phyloP scores from a whole-genome alignment of 2,797 vertebrate genomes.

The Xenops minutus region DNA sequence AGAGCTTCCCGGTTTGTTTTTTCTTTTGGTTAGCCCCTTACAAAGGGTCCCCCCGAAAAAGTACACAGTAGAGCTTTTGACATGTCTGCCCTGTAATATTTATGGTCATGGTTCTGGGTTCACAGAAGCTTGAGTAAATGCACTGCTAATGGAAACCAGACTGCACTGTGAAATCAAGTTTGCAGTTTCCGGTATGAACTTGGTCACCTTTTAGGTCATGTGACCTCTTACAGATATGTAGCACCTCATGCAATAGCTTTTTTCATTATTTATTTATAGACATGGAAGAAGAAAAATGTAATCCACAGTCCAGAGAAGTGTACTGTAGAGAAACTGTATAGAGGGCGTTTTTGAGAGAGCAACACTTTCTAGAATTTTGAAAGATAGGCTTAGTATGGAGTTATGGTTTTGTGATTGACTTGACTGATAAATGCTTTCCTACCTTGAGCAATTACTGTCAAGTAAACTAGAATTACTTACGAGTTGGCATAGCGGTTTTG shows the following conservation, averaged over 20 bases:
- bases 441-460: not conserved
- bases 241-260: not conserved
- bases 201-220: not conserved
- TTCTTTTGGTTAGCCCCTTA: not conserved
- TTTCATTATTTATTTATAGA: conserved; percentile 45
- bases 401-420: not conserved
- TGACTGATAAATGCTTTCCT: not conserved
- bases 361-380: not conserved
- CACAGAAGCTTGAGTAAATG: not conserved
- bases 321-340: not conserved
- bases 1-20: not conserved
- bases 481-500: not conserved
- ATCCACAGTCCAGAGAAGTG: not conserved
- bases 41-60: not conserved
- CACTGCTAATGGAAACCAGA: not conserved
- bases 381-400: not conserved
- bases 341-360: not conserved
- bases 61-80: not conserved
- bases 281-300: not conserved
- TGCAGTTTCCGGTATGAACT: not conserved
- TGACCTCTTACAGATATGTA: not conserved
- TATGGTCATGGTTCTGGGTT: not conserved
- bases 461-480: not conserved
- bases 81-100: not conserved
- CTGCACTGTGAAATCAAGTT: not conserved